These are phyloP conservation scores for Eremobia ochroleuca DNA, from an alignment of 2,888 invertebrate genomes.

Conservation along the genomic window DNA sequence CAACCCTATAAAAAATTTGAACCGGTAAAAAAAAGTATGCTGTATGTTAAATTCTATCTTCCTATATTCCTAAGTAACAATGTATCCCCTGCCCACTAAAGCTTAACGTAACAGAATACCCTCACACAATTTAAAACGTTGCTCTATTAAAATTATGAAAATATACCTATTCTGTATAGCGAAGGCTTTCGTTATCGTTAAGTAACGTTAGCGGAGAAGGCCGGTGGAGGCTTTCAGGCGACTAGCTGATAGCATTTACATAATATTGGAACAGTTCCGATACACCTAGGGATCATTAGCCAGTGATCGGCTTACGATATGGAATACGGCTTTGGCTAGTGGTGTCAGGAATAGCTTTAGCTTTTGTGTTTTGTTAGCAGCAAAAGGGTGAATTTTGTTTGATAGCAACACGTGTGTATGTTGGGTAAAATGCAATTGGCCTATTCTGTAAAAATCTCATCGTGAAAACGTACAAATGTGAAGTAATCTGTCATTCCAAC, in stretches of 20 bases:
- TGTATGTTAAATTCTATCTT: constrained; percentile 23
- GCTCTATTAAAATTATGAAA: constrained; percentile 66
- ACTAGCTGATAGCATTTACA: constrained; percentile 86
- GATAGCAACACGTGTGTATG: constrained; percentile 2
- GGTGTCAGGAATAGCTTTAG: constrained; percentile 53
- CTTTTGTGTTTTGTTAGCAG: constrained; percentile 47
- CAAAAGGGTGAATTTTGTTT: constrained; percentile 31
- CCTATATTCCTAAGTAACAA: constrained; percentile 17
- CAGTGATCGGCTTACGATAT: constrained; percentile 84
- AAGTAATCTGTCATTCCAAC: background rate
- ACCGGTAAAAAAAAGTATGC: too few species aligned
- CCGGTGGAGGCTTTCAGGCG: constrained; percentile 78
- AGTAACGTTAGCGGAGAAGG: constrained; percentile 75
- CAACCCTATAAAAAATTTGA: too few species aligned
- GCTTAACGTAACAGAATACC: constrained; percentile 47
- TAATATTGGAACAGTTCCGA: constrained; percentile 85
- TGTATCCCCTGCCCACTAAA: constrained; percentile 42
- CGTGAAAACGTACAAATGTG: background rate
- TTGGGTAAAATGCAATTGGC: background rate
- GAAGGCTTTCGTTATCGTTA: constrained; percentile 76
- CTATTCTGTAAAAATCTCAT: background rate
- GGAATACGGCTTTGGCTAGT: constrained; percentile 68
- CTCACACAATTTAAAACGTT: constrained; percentile 54
- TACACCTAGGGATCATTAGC: constrained; percentile 86
- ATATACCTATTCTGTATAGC: constrained; percentile 65